Evolutionary conservation across 2,888 invertebrate species (phyloP).

Genomic region (Eristalis pertinax): DNA sequence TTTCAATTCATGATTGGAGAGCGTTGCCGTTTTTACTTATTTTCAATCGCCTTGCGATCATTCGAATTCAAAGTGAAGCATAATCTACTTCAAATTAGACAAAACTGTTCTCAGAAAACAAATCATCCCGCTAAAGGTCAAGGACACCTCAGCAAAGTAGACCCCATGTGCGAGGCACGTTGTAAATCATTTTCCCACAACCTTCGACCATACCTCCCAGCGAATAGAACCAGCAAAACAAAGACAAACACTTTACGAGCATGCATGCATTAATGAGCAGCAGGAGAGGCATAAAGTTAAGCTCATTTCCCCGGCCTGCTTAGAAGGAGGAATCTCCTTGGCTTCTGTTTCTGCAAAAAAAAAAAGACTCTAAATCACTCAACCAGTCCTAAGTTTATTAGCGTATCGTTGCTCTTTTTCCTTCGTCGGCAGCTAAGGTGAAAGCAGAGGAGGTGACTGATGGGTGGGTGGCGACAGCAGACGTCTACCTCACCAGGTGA

Average conservation of each 20-base stretch:
- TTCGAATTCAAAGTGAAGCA: not conserved
- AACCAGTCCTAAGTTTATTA: not conserved
- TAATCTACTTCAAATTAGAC: no score
- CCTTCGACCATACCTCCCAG: not conserved
- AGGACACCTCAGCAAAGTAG: not conserved
- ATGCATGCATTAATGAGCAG: not conserved
- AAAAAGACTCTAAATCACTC: not conserved
- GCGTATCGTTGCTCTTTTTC: not conserved
- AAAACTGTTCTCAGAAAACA: not conserved
- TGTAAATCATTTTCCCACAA: not conserved
- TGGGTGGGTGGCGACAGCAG: not conserved
- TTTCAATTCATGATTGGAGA: no score
- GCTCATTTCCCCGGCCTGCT: not conserved
- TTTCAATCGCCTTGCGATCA: not conserved
- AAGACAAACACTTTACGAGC: not conserved
- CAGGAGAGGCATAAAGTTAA: not conserved
- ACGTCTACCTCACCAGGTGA: not conserved
- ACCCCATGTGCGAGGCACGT: not conserved
- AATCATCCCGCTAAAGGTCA: not conserved
- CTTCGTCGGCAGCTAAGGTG: not conserved
- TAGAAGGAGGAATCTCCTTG: not conserved
- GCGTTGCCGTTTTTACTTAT: no score
- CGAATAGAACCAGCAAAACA: not conserved
- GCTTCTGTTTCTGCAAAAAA: not conserved
- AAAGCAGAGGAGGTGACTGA: not conserved